These are phyloP conservation scores for Zophobas atratus DNA, from an alignment of 1,140 invertebrate genomes.

Conservation along the genomic window DNA sequence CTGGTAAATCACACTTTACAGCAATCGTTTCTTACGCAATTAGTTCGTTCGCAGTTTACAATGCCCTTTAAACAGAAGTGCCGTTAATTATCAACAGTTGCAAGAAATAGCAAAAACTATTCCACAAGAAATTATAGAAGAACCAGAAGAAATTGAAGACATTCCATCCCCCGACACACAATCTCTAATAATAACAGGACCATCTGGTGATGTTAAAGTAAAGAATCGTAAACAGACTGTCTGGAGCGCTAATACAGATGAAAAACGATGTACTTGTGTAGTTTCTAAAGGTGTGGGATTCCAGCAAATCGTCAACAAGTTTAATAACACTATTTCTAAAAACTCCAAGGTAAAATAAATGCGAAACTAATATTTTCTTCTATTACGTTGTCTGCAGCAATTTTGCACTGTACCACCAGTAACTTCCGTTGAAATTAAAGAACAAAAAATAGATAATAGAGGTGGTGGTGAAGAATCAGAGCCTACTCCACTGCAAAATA, in stretches of 20 bases:
- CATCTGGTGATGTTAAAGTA: slow-evolving; percentile 61
- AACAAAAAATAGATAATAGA: slow-evolving; percentile 1
- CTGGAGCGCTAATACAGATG: slow-evolving; percentile 56
- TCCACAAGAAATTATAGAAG: slow-evolving; percentile 60
- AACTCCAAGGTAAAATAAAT: slow-evolving; percentile 17
- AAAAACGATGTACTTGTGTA: slow-evolving; percentile 62
- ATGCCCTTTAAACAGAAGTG: slow-evolving; percentile 61
- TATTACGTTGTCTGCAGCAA: neutral
- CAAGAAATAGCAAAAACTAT: slow-evolving; percentile 64
- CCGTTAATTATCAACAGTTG: slow-evolving; percentile 62
- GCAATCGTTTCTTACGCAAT: neutral
- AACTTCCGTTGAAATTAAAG: slow-evolving; percentile 18
- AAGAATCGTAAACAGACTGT: slow-evolving; percentile 52
- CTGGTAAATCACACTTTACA: slow-evolving; percentile 17
- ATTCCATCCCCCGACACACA: slow-evolving; percentile 44
- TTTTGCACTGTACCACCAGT: neutral
- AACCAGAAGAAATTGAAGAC: slow-evolving; percentile 53
- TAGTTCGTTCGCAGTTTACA: slow-evolving; percentile 44
- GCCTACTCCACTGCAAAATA: slow-evolving; percentile 55
- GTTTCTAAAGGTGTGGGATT: slow-evolving; percentile 55
- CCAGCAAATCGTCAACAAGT: slow-evolving; percentile 60
- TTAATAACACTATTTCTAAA: slow-evolving; percentile 47
- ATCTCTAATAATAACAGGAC: slow-evolving; percentile 48
- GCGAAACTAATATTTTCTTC: neutral
- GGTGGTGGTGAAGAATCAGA: slow-evolving; percentile 26